phyloP scores from a whole-genome alignment of 2,113 vertebrate genomes.

The Rutilus rutilus region DNA sequence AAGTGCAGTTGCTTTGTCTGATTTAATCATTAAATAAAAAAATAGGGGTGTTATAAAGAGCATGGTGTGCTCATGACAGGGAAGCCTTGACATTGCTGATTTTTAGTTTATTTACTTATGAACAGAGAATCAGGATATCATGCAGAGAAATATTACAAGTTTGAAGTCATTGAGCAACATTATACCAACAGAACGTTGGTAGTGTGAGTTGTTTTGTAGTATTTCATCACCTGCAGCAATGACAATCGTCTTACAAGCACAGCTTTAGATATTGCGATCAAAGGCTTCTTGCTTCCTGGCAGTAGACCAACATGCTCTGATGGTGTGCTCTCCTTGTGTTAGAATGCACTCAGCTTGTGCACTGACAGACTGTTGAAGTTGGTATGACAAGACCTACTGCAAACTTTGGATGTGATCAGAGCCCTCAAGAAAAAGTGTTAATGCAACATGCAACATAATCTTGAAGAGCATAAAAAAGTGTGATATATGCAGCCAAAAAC shows the following conservation, averaged over 20 bases:
- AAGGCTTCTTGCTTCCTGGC: constrained; percentile 15
- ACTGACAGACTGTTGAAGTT: neutral
- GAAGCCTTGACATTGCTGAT: neutral
- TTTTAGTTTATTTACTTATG: neutral
- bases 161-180: neutral
- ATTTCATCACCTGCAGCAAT: constrained; percentile 32
- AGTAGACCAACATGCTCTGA: neutral
- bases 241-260: constrained; percentile 22
- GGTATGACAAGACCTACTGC: constrained; percentile 22
- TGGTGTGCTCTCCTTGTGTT: neutral
- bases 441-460: neutral
- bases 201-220: constrained; percentile 7
- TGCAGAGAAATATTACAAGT: neutral
- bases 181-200: neutral
- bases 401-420: neutral
- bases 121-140: neutral
- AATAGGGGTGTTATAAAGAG: neutral
- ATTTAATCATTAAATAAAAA: no score
- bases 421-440: neutral
- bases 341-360: neutral
- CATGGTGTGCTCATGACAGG: neutral
- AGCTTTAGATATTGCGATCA: constrained; percentile 42
- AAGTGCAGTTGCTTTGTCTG: neutral
- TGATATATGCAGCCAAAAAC: neutral
- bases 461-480: neutral